phyloP scores from a whole-genome alignment of 2,888 invertebrate genomes.

The Lasioglossum calceatum region DNA sequence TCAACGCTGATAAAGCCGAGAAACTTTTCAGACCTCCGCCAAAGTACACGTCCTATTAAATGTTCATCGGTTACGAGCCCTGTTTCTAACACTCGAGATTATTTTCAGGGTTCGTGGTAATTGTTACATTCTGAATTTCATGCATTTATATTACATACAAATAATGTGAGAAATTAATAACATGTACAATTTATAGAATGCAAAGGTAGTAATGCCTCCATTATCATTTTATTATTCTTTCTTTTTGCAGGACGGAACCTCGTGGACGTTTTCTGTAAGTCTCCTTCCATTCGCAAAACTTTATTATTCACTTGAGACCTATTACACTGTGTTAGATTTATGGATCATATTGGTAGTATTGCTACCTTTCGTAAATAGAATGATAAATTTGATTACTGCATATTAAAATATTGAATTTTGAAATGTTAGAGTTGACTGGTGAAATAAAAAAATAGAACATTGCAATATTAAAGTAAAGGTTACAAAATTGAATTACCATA shows the following conservation, averaged over 20 bases:
- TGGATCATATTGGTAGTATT: background rate
- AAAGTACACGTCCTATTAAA: background rate
- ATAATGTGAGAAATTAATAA: background rate
- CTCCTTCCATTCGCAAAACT: background rate
- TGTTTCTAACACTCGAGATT: background rate
- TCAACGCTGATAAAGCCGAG: conserved; percentile 25
- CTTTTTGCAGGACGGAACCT: background rate
- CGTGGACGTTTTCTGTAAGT: conserved; percentile 7
- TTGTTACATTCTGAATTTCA: background rate
- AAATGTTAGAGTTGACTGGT: background rate
- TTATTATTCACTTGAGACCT: background rate
- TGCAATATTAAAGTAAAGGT: background rate
- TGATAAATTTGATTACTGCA: background rate
- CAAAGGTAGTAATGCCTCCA: background rate
- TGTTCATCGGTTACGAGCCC: background rate
- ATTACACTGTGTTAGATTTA: background rate
- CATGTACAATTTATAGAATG: background rate
- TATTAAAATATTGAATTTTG: background rate
- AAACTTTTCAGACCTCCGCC: background rate
- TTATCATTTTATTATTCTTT: background rate
- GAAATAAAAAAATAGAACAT: background rate
- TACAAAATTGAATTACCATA: background rate
- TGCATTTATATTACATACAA: background rate
- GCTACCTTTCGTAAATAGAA: background rate
- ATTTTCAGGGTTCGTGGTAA: background rate